A percentile compares a stretch with the other conserved stretches of the same genome.
phyloP scores from a whole-genome alignment of 2,888 invertebrate species.

The Chrysolina oricalcia region DNA sequence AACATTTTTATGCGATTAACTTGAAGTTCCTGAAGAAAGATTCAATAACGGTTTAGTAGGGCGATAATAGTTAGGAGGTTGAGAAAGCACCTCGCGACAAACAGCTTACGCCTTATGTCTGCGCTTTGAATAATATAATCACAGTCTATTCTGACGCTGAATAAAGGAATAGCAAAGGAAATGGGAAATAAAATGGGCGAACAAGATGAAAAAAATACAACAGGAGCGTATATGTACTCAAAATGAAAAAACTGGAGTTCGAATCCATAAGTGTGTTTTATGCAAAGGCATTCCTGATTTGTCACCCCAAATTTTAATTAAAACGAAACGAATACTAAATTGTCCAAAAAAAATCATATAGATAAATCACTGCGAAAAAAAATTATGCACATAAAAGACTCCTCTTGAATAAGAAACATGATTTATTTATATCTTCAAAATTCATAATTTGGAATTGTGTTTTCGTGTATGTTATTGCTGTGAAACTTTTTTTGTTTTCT shows the following conservation, averaged over 20 bases:
- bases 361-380: too few species aligned
- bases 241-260: background rate
- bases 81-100: background rate
- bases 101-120: background rate
- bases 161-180: background rate
- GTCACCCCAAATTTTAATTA: too few species aligned
- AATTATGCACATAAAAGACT: too few species aligned
- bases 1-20: conserved; percentile 42
- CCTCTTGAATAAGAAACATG: too few species aligned
- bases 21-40: conserved; percentile 26
- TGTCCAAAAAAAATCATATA: too few species aligned
- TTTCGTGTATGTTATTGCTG: too few species aligned
- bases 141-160: conserved; percentile 2
- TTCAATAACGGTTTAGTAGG: conserved; percentile 44
- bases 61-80: conserved; percentile 14
- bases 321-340: too few species aligned
- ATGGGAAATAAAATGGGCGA: background rate
- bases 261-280: too few species aligned
- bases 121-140: conserved; percentile 1
- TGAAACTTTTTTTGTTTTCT: too few species aligned
- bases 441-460: too few species aligned
- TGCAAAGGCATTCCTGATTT: too few species aligned
- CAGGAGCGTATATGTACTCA: background rate
- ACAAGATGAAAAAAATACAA: background rate
- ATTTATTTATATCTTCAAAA: too few species aligned